Evolutionary conservation across 2,113 vertebrate species (phyloP).

Genomic region (Mola mola): DNA sequence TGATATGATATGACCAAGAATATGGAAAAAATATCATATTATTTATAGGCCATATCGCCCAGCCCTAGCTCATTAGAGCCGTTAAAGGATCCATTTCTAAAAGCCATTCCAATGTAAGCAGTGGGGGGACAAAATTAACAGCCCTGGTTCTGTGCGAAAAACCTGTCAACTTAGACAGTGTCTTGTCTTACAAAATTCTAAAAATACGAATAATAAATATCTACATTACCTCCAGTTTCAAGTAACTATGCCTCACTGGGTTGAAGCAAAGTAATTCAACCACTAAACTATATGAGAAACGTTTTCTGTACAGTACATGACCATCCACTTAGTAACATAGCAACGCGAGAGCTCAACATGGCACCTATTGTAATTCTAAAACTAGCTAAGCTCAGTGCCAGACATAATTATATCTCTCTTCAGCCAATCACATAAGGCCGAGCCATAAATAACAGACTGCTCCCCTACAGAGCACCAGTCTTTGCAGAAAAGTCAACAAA

Average conservation of each 20-base stretch:
- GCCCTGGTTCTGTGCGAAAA: too few relatives aligned
- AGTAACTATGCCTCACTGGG: background rate
- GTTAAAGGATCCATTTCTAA: too few relatives aligned
- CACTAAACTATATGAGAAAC: constrained; percentile 17
- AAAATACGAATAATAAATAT: too few relatives aligned
- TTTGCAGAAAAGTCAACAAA: constrained; percentile 79
- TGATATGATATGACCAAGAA: too few relatives aligned
- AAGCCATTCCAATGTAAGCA: too few relatives aligned
- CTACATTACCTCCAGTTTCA: background rate
- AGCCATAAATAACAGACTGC: constrained; percentile 78
- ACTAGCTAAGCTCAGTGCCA: constrained; percentile 56
- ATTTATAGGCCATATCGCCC: too few relatives aligned
- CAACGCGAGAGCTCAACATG: constrained; percentile 75
- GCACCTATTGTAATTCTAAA: constrained; percentile 67
- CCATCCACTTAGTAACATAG: constrained; percentile 69
- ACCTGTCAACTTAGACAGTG: too few relatives aligned
- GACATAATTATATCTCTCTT: constrained; percentile 79
- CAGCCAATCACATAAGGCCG: constrained; percentile 71
- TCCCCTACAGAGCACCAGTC: constrained; percentile 74
- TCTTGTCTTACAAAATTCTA: too few relatives aligned
- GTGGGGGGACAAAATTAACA: too few relatives aligned
- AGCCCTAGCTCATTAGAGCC: too few relatives aligned
- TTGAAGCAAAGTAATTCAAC: constrained; percentile 11
- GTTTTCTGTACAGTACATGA: constrained; percentile 35
- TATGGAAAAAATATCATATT: too few relatives aligned